Base-by-base conservation (phyloP, 2,888 invertebrate species). In the Malthinus seriepunctatus region DNA sequence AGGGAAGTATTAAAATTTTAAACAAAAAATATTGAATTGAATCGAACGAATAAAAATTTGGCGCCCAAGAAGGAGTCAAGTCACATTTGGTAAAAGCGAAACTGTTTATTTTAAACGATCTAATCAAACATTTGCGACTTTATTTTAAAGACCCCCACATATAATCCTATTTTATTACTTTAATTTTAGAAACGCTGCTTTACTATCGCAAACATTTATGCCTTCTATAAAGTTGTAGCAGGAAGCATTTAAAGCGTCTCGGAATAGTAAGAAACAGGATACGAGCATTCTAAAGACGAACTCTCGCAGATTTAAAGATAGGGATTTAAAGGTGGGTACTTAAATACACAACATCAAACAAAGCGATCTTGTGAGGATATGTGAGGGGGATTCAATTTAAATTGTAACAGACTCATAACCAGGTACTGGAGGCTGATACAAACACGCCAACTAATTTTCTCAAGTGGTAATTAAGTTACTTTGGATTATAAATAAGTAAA, bases 401-500 rank as follows among this genome's bases (percentile, higher is more conserved):
- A 49, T 14, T 39, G 42, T 53, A 48, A 54, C 15, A 33, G 39
- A 31, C 46, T 38, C 42, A 51, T 57, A 56, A 56, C 51, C 42
- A 49, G 49, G 51, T 47, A 52, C 31, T 45, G 49, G 39, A 45
- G 53, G 51, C 49, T 48, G 53, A 48, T 57, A 15, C 44, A 52
- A 60, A 56, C 54, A 62, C 47, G 59, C 51, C 59, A 39, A 60
- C 56, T 54, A 63, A 64, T 64, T 64, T 60, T 57, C 57, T 58
- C 54, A 59, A 64, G 60, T 56, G 60, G 47, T 55, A 58, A 60
- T 63, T 59, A 63, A 64, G 58, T 64, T 63, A 64, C 56, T 64
- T 58, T 44, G 56, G 58, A 60, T 60, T 64, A 64, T 63, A 56
- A 56, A n/a, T 64, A 56, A 56, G 15, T 32, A 11, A n/a, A 7